Evolutionary conservation across 2,888 invertebrate species (phyloP).

Genomic region (Eulithis prunata): DNA sequence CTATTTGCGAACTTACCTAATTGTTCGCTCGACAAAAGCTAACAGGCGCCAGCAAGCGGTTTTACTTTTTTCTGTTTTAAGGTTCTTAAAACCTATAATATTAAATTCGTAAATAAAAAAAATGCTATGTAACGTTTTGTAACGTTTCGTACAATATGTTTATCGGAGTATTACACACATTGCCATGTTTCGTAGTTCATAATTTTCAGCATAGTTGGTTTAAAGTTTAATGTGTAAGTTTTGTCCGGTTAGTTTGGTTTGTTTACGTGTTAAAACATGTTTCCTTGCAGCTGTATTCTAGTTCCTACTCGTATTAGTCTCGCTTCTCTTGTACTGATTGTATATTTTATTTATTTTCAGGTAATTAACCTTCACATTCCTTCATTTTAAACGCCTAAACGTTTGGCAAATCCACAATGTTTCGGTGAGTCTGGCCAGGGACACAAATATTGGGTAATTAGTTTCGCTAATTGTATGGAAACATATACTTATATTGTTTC

Average conservation of each 20-base stretch:
- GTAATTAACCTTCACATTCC: slow-evolving; percentile 82
- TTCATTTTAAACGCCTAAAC: slow-evolving; percentile 70
- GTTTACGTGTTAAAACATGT: slow-evolving; percentile 47
- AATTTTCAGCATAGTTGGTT: slow-evolving; percentile 40
- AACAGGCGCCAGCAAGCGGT: slow-evolving; percentile 57
- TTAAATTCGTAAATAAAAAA: background rate
- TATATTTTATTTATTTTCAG: slow-evolving; percentile 76
- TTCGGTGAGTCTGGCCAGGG: slow-evolving; percentile 71
- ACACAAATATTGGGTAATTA: slow-evolving; percentile 69
- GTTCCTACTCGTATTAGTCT: slow-evolving; percentile 30
- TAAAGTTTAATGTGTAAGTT: slow-evolving; percentile 40
- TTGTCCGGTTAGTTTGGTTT: slow-evolving; percentile 25
- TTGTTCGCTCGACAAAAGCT: slow-evolving; percentile 58
- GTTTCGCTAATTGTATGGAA: slow-evolving; percentile 47
- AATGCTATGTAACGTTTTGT: slow-evolving; percentile 28
- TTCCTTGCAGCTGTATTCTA: slow-evolving; percentile 39
- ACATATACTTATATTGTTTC: background rate
- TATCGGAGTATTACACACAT: slow-evolving; percentile 32
- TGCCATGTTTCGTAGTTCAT: slow-evolving; percentile 36
- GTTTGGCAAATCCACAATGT: slow-evolving; percentile 75
- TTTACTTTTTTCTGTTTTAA: slow-evolving; percentile 44
- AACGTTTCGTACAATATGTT: slow-evolving; percentile 30
- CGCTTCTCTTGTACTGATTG: slow-evolving; percentile 54
- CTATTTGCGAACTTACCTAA: slow-evolving; percentile 64
- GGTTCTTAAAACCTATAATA: too few relatives aligned